Percentiles rank a stretch among this genome's conserved stretches.
These are phyloP conservation scores for Drosophila mulleri DNA, from an alignment of 2,888 invertebrate genomes.

Conservation along the genomic window DNA sequence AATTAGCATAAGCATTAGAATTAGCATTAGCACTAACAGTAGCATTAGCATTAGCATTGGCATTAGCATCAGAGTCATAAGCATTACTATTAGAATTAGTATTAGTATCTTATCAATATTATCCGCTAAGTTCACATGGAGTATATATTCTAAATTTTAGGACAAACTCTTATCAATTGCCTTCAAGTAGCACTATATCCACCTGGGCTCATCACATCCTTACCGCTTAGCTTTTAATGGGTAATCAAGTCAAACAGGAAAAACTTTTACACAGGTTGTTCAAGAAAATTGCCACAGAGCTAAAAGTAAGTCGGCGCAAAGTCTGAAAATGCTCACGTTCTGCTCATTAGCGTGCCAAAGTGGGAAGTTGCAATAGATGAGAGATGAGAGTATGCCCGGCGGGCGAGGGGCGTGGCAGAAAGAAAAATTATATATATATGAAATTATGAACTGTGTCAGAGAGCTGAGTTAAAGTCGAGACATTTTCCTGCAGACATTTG, in stretches of 20 bases:
- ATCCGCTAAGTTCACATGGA: too few species aligned
- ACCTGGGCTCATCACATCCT: not conserved
- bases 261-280: constrained; percentile 21
- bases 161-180: not conserved
- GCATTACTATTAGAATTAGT: not conserved
- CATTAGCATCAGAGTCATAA: not conserved
- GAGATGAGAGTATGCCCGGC: not conserved
- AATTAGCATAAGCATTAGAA: not conserved
- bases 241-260: constrained; percentile 4
- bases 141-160: not conserved
- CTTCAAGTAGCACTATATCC: not conserved
- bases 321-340: constrained; percentile 55
- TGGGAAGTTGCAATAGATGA: not conserved
- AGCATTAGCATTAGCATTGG: not conserved
- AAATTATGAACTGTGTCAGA: constrained; percentile 29
- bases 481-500: constrained; percentile 42
- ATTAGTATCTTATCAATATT: not conserved
- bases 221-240: not conserved
- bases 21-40: not conserved
- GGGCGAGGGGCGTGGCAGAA: constrained; percentile 4
- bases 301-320: constrained; percentile 31
- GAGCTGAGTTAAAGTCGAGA: constrained; percentile 37
- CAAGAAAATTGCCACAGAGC: constrained; percentile 29
- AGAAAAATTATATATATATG: constrained; percentile 10
- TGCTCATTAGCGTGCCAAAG: constrained; percentile 60